Percentiles rank a stretch among this genome's conserved stretches.
Evolutionary conservation across 2,113 vertebrate genomes (phyloP).

Genomic region (Mastomys coucha): DNA sequence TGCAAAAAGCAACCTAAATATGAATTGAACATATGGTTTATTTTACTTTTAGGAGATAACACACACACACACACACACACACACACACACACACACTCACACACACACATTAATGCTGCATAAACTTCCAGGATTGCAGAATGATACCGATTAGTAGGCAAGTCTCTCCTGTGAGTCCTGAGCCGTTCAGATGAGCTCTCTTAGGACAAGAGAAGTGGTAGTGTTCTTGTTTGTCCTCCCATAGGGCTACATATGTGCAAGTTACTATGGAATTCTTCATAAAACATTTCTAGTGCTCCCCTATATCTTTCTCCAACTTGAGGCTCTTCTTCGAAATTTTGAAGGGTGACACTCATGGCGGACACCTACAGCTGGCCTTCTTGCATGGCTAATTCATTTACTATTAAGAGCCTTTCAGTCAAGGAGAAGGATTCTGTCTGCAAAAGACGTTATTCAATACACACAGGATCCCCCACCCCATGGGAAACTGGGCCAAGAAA

Average conservation of each 20-base stretch:
- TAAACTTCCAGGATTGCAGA: neutral
- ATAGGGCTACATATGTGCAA: neutral
- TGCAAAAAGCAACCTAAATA: neutral
- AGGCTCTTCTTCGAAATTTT: conserved; percentile 2
- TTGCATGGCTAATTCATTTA: neutral
- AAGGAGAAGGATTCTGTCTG: neutral
- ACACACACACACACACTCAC: too few species aligned
- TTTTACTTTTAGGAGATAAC: neutral
- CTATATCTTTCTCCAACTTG: neutral
- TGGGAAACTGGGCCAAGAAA: neutral
- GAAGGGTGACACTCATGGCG: neutral
- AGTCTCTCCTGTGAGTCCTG: neutral
- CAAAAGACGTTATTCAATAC: conserved; percentile 15
- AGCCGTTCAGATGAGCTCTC: neutral
- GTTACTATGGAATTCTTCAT: neutral
- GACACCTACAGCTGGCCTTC: neutral
- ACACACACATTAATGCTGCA: neutral
- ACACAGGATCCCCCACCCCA: neutral
- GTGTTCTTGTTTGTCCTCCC: neutral
- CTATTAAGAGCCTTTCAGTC: neutral
- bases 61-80: too few species aligned
- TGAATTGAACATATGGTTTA: neutral
- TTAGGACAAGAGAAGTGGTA: neutral
- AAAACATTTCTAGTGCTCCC: neutral
- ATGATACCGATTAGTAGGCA: neutral